phyloP scores from a whole-genome alignment of 2,888 invertebrate genomes.

The Zhuqinia jingwanae region DNA sequence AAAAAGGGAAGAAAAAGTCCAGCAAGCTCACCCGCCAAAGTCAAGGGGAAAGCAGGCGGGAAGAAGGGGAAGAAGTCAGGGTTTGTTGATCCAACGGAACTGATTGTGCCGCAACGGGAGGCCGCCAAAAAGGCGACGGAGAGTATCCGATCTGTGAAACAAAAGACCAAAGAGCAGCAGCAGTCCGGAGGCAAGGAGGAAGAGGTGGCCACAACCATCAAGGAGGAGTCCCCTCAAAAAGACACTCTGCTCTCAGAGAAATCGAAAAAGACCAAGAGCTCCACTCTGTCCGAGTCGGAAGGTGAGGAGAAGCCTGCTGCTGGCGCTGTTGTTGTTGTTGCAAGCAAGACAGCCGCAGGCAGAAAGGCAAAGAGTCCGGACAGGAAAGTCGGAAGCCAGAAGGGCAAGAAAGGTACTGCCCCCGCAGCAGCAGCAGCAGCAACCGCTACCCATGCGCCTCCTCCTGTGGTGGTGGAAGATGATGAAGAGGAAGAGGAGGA shows the following conservation, averaged over 20 bases:
- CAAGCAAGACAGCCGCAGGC: not conserved
- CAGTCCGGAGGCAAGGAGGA: too few relatives aligned
- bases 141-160: conserved; percentile 86
- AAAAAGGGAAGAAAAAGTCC: conserved; percentile 37
- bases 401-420: conserved; percentile 5
- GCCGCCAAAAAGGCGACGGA: conserved; percentile 95
- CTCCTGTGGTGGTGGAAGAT: conserved; percentile 65
- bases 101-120: conserved; percentile 94
- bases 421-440: conserved; percentile 68
- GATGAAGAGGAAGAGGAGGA: conserved; percentile 55
- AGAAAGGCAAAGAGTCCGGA: conserved; percentile 81
- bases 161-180: conserved; percentile 82
- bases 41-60: conserved; percentile 80
- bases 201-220: not conserved
- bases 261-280: conserved; percentile 32
- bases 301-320: conserved; percentile 69
- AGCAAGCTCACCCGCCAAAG: conserved; percentile 76
- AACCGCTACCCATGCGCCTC: too few relatives aligned
- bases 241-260: conserved; percentile 25
- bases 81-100: conserved; percentile 86
- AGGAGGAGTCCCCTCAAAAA: conserved; percentile 24
- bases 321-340: too few relatives aligned
- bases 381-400: conserved; percentile 30
- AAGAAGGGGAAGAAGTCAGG: conserved; percentile 81
- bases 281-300: conserved; percentile 81